These are phyloP conservation scores for Mongoloraphidia duomilia DNA, from an alignment of 2,888 invertebrate species.

Conservation along the genomic window DNA sequence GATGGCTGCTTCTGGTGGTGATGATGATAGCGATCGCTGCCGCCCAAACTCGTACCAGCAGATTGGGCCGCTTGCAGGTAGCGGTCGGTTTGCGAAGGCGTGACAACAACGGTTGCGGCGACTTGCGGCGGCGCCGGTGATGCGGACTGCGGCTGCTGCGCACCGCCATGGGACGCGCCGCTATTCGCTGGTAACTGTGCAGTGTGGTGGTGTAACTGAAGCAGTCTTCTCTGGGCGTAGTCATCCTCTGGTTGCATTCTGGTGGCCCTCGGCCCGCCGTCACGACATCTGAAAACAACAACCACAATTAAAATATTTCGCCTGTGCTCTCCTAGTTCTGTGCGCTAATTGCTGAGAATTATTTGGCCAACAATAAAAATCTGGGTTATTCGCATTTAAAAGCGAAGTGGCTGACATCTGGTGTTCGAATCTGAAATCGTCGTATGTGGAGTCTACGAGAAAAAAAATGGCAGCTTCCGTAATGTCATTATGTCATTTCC, in stretches of 20 bases:
- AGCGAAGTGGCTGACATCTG: no score
- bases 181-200: slow-evolving; percentile 1
- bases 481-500: no score
- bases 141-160: slow-evolving; percentile 6
- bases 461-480: no score
- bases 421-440: no score
- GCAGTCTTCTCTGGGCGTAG: slow-evolving; percentile 20
- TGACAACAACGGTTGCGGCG: slow-evolving; percentile 1
- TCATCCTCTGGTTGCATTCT: slow-evolving; percentile 40
- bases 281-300: slow-evolving; percentile 42
- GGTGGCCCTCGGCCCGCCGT: slow-evolving; percentile 49
- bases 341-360: neutral
- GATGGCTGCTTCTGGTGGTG: slow-evolving; percentile 24
- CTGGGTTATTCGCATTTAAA: no score
- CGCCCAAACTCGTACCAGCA: no score
- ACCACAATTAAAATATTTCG: neutral
- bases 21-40: neutral
- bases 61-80: neutral
- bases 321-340: neutral
- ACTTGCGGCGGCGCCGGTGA: slow-evolving; percentile 8
- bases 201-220: slow-evolving; percentile 3
- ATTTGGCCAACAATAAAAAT: no score
- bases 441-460: no score
- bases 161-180: slow-evolving; percentile 7
- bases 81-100: neutral